Evolutionary conservation across 1,140 invertebrate genomes (phyloP).

Genomic region (Micrasema minimum): DNA sequence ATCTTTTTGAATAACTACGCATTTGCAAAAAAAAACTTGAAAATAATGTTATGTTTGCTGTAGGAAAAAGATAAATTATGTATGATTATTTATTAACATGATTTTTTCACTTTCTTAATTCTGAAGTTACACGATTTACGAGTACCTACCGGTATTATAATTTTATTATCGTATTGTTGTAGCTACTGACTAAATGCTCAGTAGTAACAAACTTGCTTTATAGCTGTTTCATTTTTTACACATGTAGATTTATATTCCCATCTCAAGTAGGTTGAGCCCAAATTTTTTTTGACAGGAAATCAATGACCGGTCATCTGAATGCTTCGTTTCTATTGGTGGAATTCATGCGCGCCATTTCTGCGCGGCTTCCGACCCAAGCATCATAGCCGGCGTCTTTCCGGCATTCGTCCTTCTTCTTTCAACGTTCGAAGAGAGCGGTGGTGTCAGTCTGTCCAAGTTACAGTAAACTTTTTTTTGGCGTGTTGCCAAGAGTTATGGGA

Average conservation of each 20-base stretch:
- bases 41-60: no score
- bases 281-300: slow-evolving; percentile 41
- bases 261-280: slow-evolving; percentile 12
- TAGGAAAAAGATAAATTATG: no score
- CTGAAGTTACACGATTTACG: no score
- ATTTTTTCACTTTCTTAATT: no score
- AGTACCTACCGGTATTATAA: no score
- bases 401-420: slow-evolving; percentile 45
- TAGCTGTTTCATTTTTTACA: slow-evolving; percentile 26
- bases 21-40: no score
- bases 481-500: slow-evolving; percentile 56
- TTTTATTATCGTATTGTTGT: slow-evolving; percentile 4
- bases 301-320: slow-evolving; percentile 30
- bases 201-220: background rate
- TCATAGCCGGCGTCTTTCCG: slow-evolving; percentile 46
- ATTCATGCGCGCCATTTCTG: slow-evolving; percentile 40
- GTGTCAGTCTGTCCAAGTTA: slow-evolving; percentile 40
- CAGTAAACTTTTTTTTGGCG: slow-evolving; percentile 43
- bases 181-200: slow-evolving; percentile 1
- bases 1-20: no score
- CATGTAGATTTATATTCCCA: slow-evolving; percentile 1
- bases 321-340: slow-evolving; percentile 32
- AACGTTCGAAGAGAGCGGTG: slow-evolving; percentile 44
- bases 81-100: no score
- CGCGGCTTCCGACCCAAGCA: slow-evolving; percentile 22